Percentiles rank a stretch among this genome's conserved stretches.
phyloP scores from a whole-genome alignment of 2,113 vertebrate species.

The Ploceus nigricollis region DNA sequence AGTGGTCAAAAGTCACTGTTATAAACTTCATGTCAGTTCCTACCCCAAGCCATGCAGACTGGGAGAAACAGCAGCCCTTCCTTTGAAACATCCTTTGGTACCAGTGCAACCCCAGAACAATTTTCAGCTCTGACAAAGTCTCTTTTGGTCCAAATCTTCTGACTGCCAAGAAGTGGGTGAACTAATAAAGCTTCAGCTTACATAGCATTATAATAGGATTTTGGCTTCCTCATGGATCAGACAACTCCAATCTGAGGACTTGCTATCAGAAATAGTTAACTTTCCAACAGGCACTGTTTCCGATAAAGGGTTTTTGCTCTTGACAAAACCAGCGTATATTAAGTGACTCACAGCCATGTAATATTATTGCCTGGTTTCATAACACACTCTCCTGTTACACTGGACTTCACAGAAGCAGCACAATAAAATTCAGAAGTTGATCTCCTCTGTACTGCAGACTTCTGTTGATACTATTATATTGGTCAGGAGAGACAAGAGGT shows the following conservation, averaged over 20 bases:
- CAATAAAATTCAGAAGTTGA: conserved; percentile 1
- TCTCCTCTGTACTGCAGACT: neutral
- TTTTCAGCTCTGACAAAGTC: neutral
- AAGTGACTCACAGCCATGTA: neutral
- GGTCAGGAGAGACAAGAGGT: conserved; percentile 14
- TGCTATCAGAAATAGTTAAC: neutral
- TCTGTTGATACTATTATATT: conserved; percentile 10
- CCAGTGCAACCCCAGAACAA: accelerated
- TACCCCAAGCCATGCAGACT: neutral
- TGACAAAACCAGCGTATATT: neutral
- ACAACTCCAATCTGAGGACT: neutral
- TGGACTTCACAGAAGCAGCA: neutral
- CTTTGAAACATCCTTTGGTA: neutral
- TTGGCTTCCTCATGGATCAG: neutral
- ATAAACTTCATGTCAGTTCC: neutral
- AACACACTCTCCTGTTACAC: conserved; percentile 1
- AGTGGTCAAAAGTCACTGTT: neutral
- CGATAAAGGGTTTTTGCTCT: neutral
- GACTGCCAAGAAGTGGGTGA: neutral
- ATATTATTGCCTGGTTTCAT: conserved; percentile 6
- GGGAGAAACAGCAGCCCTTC: neutral
- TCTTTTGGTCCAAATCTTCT: neutral
- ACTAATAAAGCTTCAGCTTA: neutral
- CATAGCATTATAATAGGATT: neutral
- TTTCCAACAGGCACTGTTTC: neutral